Conservation (phyloP, 2,888 invertebrate genomes). For the Oscheius sp. region DNA sequence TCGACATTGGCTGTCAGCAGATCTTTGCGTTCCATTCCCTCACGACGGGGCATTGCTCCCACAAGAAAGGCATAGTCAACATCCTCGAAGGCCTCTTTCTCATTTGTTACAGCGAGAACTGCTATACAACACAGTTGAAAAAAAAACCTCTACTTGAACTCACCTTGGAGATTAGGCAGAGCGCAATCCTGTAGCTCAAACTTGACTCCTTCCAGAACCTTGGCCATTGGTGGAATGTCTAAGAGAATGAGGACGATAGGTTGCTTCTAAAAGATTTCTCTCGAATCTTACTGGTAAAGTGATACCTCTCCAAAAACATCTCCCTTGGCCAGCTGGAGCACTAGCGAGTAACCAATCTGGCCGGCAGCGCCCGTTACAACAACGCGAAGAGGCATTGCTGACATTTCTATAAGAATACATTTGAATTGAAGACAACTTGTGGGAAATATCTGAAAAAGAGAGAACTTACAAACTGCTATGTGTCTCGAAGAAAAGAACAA, state of each 20-base stretch:
- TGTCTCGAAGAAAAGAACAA: no score
- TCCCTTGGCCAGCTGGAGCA: constrained; percentile 88
- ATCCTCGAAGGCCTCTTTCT: constrained; percentile 90
- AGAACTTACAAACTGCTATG: neutral
- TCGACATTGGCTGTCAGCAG: constrained; percentile 95
- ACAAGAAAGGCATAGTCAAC: constrained; percentile 95
- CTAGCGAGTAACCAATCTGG: constrained; percentile 95
- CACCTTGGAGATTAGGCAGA: constrained; percentile 84
- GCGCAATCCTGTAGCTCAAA: constrained; percentile 98
- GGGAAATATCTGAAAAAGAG: neutral
- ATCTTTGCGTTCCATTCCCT: constrained; percentile 99
- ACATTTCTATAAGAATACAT: constrained; percentile 13
- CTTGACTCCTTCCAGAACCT: constrained; percentile 92
- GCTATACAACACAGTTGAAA: neutral
- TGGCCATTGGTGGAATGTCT: constrained; percentile 95
- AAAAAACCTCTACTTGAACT: no score
- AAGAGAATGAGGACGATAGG: constrained; percentile 88
- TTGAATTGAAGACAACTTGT: neutral
- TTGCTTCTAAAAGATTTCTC: constrained; percentile 58
- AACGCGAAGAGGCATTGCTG: constrained; percentile 66
- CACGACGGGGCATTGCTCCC: constrained; percentile 95
- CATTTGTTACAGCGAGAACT: constrained; percentile 88
- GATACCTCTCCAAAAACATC: constrained; percentile 53
- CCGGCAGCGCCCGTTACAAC: constrained; percentile 97
- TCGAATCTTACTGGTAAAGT: constrained; percentile 32